Base-by-base conservation (phyloP, 1,140 invertebrate species). In the Eubasilissa regina region DNA sequence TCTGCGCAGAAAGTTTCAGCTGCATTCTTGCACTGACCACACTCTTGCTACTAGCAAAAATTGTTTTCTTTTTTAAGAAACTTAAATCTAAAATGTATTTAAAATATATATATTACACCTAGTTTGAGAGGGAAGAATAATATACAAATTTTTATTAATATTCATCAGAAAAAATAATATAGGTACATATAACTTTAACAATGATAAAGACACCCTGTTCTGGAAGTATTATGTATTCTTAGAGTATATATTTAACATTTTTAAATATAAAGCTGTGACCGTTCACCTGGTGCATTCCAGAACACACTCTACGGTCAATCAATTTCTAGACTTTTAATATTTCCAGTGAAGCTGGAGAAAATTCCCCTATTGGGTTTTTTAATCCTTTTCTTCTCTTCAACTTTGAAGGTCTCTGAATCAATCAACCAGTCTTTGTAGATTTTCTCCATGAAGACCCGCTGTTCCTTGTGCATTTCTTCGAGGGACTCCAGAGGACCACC, bases 391-490 rank as follows among this genome's bases (percentile, higher is more conserved):
- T 89, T 89, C 55, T 89, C 88, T 79, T 89, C 88, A 0, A 87
- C 86, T 72, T 88, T 89, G 68, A 89, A 89, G 10, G 84, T 85
- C 74, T 89, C 88, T 0, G 87, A 86, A 51, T 89, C 89, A 66
- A 88, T 86, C 75, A 90, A 78, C 89, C 89, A 90, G 17, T 90
- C 88, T 60, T 84, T 85, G 62, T 90, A 89, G 19, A 85, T 87
- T 3, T 85, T 85, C 72, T 90, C 89, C 87, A 89, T 88, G 17
- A 87, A 86, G 55, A 85, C 85, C 44, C 88, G 84, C 74, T 89
- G 88, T 79, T 89, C 87, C 68, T 87, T 87, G 74, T 89, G 87
- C 11, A 89, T 80, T 75, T 89, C 85, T 58, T 89, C 89, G 0
- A 90, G 85, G 3, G 87, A 78, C n/a, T 85, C 81, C 7, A 87